phyloP scores from a whole-genome alignment of 1,140 invertebrate genomes.

The Heliconius melpomene region DNA sequence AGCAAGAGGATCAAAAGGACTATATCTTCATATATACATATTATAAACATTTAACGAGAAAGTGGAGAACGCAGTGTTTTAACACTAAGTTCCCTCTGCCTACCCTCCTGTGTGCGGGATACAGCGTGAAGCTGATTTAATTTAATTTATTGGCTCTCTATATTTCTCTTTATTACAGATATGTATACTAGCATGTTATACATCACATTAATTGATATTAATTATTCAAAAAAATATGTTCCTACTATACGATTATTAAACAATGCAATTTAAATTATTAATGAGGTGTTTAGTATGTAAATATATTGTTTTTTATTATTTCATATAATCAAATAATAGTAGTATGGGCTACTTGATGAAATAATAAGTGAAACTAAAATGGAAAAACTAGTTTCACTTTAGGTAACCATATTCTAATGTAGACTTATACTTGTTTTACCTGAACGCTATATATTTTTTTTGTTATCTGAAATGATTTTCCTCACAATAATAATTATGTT shows the following conservation, averaged over 20 bases:
- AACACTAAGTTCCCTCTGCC: no score
- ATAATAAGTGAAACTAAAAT: background rate
- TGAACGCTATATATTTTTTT: conserved; percentile 6
- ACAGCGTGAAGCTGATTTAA: no score
- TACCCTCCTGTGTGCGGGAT: no score
- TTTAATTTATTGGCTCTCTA: conserved; percentile 17
- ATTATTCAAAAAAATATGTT: background rate
- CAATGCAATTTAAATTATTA: background rate
- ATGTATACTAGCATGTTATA: background rate
- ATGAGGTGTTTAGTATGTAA: background rate
- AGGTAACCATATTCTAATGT: conserved; percentile 7
- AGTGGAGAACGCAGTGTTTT: no score
- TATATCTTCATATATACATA: conserved; percentile 29
- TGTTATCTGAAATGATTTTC: conserved; percentile 8
- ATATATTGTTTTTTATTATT: background rate
- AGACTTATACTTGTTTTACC: conserved; percentile 18
- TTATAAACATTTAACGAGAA: conserved; percentile 28
- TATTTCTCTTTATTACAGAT: background rate
- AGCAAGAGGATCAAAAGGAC: conserved; percentile 30
- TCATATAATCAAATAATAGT: background rate
- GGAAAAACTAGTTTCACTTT: background rate
- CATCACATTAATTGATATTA: no score
- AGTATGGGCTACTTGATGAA: background rate
- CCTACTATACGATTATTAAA: background rate
- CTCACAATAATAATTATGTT: background rate